Evolutionary conservation across 2,888 invertebrate genomes (phyloP), one percentile per base, ranked within the genome.

Genomic region (Cheilosia grossa): DNA sequence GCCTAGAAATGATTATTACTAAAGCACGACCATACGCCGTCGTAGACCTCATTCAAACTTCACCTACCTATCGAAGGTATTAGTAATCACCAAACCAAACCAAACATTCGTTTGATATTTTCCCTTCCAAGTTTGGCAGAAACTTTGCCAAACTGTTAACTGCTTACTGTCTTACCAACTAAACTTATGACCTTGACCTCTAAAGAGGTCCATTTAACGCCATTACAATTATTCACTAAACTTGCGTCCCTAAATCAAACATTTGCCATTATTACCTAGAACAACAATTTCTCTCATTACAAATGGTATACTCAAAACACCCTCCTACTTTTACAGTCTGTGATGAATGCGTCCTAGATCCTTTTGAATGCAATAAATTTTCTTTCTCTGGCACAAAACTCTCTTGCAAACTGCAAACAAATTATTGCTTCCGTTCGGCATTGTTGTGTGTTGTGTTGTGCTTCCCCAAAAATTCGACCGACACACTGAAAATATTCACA

Each of bases 361-460:
- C 73, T 79, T 67, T 70, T 79, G 69, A 73, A 74, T 79, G 79
- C 74, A 74, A 83, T 83, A 83, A 80, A 83, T 83, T 80, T 74
- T 49, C 10, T 69, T 74, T 79, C 42, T 40, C 33, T 54, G 44
- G 51, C 47, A 37, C 59, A 64, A 64, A 42, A 74, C 79, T 69
- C 53, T 69, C 53, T 15, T 69, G 74, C 80, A 83, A 80, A 83
- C 83, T 83, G 80, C 83, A 83, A 83, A 75, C 83, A 80, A 80
- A 83, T 83, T 63, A 80, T 83, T 80, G 70, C 83, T 80, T 83
- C 83, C 80, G 80, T 59, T 64, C n/a, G 56, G 44, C 59, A 66
- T 83, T 83, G 73, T 75, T 73, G 40, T 64, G 61, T 64, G 70
- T 51, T 27, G 6, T 75, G 44, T 37, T 17, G 15, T 17, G 17